These are phyloP conservation scores for Cyphotilapia sp. DNA, from an alignment of 2,113 vertebrate genomes.

Conservation along the genomic window DNA sequence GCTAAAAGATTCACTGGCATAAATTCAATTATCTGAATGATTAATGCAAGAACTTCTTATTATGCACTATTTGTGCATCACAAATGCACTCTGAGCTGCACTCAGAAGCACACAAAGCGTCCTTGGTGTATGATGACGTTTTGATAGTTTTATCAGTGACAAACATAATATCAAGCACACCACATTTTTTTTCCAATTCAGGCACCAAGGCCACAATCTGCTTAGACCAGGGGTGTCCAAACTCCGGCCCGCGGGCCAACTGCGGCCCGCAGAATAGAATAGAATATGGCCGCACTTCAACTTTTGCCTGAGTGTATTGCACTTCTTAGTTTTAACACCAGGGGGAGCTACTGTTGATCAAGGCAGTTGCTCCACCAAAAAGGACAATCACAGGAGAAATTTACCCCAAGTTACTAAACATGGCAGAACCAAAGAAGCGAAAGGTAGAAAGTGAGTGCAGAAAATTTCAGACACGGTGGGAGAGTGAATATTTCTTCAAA, in stretches of 20 bases:
- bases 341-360: rapidly evolving
- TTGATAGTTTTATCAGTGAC: neutral
- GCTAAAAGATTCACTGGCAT: neutral
- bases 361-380: neutral
- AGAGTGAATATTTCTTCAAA: neutral
- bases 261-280: rapidly evolving
- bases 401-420: neutral
- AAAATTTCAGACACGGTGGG: rapidly evolving
- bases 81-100: neutral
- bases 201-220: neutral
- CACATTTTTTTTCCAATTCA: neutral
- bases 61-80: neutral
- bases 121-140: neutral
- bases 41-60: neutral
- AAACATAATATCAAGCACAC: neutral
- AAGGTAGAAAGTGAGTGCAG: neutral
- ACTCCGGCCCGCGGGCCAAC: rapidly evolving
- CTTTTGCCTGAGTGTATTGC: neutral
- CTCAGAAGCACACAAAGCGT: neutral
- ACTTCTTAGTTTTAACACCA: neutral
- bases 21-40: neutral
- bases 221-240: neutral
- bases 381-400: neutral
- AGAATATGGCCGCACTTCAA: neutral
- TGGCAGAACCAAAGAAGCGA: rapidly evolving